phyloP scores from a whole-genome alignment of 2,113 vertebrate genomes.

The pig (Sus scrofa) region DNA sequence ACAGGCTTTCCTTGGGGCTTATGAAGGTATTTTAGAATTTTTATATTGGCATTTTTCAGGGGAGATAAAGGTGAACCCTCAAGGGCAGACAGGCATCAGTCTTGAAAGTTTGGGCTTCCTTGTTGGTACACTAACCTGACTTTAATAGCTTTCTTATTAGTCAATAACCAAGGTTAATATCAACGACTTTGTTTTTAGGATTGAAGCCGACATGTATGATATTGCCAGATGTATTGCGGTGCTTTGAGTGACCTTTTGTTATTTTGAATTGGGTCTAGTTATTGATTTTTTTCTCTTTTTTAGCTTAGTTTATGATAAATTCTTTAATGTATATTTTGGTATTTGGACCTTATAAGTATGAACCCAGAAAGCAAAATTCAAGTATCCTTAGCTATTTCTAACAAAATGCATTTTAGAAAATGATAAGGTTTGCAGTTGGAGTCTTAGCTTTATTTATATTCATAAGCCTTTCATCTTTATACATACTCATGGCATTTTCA shows the following conservation, averaged over 20 bases:
- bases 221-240: constrained; percentile 75
- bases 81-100: constrained; percentile 88
- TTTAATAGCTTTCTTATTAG: constrained; percentile 84
- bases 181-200: constrained; percentile 79
- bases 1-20: constrained; percentile 98
- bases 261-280: constrained; percentile 81
- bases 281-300: constrained; percentile 80
- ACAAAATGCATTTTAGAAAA: constrained; percentile 90
- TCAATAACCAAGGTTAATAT: constrained; percentile 79
- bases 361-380: constrained; percentile 87
- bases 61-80: constrained; percentile 92
- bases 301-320: constrained; percentile 79
- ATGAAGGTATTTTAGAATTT: constrained; percentile 99
- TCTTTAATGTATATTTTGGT: constrained; percentile 85
- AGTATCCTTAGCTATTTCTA: constrained; percentile 87
- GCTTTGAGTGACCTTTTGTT: constrained; percentile 81
- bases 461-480: constrained; percentile 93
- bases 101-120: constrained; percentile 90
- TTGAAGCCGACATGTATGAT: constrained; percentile 73
- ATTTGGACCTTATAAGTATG: constrained; percentile 85
- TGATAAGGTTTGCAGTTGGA: constrained; percentile 91
- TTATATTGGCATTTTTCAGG: constrained; percentile 91
- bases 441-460: constrained; percentile 93
- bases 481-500: constrained; percentile 90
- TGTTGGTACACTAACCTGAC: constrained; percentile 87